Conservation (phyloP, 2,797 vertebrate species). For the Macropus fuliginosus region DNA sequence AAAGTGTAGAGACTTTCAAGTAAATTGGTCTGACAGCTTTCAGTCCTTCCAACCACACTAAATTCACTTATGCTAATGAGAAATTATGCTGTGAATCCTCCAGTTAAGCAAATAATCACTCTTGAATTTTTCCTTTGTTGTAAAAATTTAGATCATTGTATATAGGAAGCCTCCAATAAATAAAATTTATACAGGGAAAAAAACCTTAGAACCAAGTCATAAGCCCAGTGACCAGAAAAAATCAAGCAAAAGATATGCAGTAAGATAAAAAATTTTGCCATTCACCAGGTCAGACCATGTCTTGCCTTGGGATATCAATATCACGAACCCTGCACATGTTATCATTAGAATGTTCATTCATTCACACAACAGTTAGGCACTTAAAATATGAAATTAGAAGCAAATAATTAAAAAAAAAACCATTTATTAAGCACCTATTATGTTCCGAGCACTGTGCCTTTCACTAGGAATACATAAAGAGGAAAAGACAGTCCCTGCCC, state of each 20-base stretch:
- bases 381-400: neutral
- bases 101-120: neutral
- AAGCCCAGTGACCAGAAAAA: neutral
- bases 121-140: neutral
- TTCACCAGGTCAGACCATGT: neutral
- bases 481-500: neutral
- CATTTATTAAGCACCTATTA: neutral
- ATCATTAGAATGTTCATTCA: neutral
- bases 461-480: neutral
- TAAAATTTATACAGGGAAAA: neutral
- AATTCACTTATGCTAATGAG: neutral
- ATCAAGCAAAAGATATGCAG: neutral
- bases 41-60: neutral
- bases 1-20: neutral
- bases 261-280: neutral
- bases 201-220: neutral
- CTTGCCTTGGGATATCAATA: neutral
- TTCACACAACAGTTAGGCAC: neutral
- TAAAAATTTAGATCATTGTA: neutral
- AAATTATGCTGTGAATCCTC: neutral
- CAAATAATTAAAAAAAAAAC: neutral
- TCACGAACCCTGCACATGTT: neutral
- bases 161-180: neutral
- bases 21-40: neutral
- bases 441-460: neutral